These are phyloP conservation scores for Anthonomus grandis DNA, from an alignment of 1,140 invertebrate species.

Conservation along the genomic window DNA sequence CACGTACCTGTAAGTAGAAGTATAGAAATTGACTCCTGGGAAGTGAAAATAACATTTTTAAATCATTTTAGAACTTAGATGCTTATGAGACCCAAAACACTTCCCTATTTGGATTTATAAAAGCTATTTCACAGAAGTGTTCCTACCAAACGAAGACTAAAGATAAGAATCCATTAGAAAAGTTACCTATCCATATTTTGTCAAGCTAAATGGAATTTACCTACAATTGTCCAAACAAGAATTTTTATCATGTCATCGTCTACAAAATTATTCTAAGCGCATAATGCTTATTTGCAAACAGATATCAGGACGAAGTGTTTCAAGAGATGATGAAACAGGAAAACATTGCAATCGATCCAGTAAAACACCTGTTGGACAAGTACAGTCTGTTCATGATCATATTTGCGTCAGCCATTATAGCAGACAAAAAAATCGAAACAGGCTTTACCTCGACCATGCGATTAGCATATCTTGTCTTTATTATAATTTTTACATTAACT, in stretches of 20 bases:
- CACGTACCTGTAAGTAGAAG: background rate
- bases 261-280: background rate
- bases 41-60: background rate
- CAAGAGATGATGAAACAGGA: background rate
- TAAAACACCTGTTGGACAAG: too few relatives aligned
- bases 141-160: background rate
- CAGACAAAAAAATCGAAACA: background rate
- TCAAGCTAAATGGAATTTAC: too few relatives aligned
- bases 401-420: slow-evolving; percentile 1
- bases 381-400: slow-evolving; percentile 4
- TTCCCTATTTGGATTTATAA: background rate
- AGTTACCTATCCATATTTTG: background rate
- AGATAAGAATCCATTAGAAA: background rate
- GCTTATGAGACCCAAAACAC: background rate
- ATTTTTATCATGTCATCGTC: background rate
- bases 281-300: background rate
- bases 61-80: background rate
- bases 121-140: background rate
- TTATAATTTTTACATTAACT: background rate
- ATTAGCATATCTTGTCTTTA: background rate
- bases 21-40: too few relatives aligned
- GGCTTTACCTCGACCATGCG: background rate
- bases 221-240: background rate
- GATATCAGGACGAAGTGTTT: background rate
- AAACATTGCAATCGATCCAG: background rate